Evolutionary conservation across 1,140 invertebrate species (phyloP).

Genomic region (Lordiphosa stackelbergi): DNA sequence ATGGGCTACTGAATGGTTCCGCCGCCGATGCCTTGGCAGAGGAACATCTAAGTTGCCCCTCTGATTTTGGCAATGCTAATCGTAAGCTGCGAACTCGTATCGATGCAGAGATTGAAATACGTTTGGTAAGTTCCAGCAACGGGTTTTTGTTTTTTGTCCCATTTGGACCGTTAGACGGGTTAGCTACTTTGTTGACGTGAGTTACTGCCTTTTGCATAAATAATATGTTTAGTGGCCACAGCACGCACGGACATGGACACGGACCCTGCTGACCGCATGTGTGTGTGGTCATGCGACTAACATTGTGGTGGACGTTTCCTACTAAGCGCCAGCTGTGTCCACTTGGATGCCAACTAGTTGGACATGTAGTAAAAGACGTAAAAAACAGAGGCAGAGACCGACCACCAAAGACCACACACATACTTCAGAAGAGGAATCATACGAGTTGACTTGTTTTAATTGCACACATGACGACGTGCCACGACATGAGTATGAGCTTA

Average conservation of each 20-base stretch:
- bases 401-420: conserved; percentile 42
- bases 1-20: conserved; percentile 41
- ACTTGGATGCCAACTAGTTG: conserved; percentile 20
- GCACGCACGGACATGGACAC: conserved; percentile 17
- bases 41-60: conserved; percentile 85
- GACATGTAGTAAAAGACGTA: conserved; percentile 6
- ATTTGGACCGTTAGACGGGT: conserved; percentile 23
- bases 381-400: background rate
- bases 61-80: conserved; percentile 84
- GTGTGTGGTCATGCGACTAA: conserved; percentile 57
- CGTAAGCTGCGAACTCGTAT: conserved; percentile 83
- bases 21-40: conserved; percentile 23
- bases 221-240: conserved; percentile 36
- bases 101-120: conserved; percentile 90
- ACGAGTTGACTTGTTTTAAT: conserved; percentile 8
- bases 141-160: background rate
- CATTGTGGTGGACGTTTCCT: conserved; percentile 24
- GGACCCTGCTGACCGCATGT: conserved; percentile 40
- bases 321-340: conserved; percentile 47
- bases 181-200: conserved; percentile 8
- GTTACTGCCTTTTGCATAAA: conserved; percentile 52
- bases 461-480: conserved; percentile 6
- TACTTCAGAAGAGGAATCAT: conserved; percentile 1
- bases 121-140: conserved; percentile 83
- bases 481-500: background rate